Percentiles rank a stretch among this genome's conserved stretches.
These are phyloP conservation scores for Hydropsyche betteni DNA, from an alignment of 2,888 invertebrate genomes.

Conservation along the genomic window DNA sequence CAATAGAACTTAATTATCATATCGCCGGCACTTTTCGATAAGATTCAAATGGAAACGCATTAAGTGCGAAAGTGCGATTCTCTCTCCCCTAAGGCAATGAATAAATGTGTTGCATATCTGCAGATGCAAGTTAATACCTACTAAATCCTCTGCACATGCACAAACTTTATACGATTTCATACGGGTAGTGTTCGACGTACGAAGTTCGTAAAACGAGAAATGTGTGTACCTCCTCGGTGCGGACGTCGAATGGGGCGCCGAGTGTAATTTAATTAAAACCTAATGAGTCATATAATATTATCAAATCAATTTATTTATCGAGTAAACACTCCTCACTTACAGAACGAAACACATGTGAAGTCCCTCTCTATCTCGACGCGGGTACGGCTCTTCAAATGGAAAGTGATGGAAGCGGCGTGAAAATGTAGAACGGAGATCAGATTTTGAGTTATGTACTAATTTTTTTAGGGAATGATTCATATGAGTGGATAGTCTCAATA, in stretches of 20 bases:
- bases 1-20: too few species aligned
- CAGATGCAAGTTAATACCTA: slow-evolving; percentile 17
- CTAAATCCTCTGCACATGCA: neutral
- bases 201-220: neutral
- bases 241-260: neutral
- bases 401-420: neutral
- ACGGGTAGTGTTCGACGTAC: too few species aligned
- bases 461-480: too few species aligned
- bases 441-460: too few species aligned
- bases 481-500: too few species aligned
- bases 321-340: slow-evolving; percentile 50
- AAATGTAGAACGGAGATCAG: too few species aligned
- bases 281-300: slow-evolving; percentile 52
- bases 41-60: slow-evolving; percentile 21
- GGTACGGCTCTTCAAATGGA: neutral
- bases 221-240: too few species aligned
- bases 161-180: too few species aligned
- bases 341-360: slow-evolving; percentile 45
- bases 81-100: neutral
- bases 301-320: slow-evolving; percentile 52
- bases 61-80: slow-evolving; percentile 2
- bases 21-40: too few species aligned
- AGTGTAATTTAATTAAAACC: slow-evolving; percentile 52
- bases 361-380: slow-evolving; percentile 31
- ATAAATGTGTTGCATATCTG: neutral